Conservation (phyloP, 2,113 vertebrate genomes). For the Anoura caudifer region DNA sequence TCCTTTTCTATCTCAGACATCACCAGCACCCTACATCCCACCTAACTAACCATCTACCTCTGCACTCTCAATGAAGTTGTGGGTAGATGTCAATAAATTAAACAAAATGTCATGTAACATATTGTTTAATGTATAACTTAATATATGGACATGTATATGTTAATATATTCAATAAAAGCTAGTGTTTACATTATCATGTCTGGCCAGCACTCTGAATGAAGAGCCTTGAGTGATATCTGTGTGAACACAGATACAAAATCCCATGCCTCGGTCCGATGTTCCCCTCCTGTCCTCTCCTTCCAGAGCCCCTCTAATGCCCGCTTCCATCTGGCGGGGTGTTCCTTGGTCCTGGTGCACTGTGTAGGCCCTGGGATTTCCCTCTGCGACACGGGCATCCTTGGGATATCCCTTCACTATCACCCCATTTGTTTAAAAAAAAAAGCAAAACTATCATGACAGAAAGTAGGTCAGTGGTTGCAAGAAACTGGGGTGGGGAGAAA, state of each 20-base stretch:
- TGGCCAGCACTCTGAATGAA: background rate
- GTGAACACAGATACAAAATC: background rate
- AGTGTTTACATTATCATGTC: background rate
- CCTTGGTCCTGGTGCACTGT: background rate
- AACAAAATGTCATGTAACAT: background rate
- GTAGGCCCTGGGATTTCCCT: background rate
- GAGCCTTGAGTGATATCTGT: background rate
- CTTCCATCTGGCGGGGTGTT: background rate
- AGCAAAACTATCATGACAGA: background rate
- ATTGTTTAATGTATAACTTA: background rate
- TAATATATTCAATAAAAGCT: background rate
- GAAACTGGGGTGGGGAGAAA: background rate
- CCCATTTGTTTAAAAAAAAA: background rate
- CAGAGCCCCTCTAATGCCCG: background rate
- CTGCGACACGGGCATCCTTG: background rate
- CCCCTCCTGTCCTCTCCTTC: background rate
- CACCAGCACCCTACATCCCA: background rate
- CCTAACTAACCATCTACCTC: background rate
- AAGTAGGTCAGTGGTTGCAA: background rate
- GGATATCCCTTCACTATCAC: background rate
- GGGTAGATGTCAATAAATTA: background rate
- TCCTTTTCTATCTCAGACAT: background rate
- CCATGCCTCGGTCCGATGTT: background rate
- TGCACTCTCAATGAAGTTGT: background rate
- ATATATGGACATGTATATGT: background rate